phyloP scores from a whole-genome alignment of 2,888 invertebrate genomes.

The Hydraecia micacea region DNA sequence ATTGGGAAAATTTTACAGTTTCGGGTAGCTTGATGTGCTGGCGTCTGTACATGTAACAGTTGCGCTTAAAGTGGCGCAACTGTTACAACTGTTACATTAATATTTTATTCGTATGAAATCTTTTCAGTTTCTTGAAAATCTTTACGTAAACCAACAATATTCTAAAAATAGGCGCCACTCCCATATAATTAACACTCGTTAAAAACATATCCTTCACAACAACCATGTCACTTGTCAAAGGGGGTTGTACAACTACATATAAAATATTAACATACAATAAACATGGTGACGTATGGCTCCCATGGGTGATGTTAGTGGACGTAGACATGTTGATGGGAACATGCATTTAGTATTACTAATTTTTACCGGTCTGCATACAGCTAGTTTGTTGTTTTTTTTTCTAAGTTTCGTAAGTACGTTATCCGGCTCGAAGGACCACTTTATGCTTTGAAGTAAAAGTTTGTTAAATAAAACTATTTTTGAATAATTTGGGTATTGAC shows the following conservation, averaged over 20 bases:
- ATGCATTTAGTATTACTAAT: conserved; percentile 41
- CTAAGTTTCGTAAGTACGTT: neutral
- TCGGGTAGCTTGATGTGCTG: too few species aligned
- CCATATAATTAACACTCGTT: neutral
- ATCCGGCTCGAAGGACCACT: conserved; percentile 31
- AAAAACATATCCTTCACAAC: conserved; percentile 11
- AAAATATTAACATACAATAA: conserved; percentile 59
- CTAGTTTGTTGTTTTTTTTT: neutral
- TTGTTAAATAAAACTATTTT: neutral
- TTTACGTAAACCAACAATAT: neutral
- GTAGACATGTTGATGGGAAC: conserved; percentile 30
- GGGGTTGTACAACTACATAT: conserved; percentile 41
- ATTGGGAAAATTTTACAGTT: too few species aligned
- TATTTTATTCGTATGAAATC: neutral
- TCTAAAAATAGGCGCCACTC: neutral
- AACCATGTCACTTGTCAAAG: conserved; percentile 33
- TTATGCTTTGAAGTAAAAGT: neutral
- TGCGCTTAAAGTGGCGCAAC: too few species aligned
- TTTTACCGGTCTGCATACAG: conserved; percentile 28
- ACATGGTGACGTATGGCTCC: conserved; percentile 64
- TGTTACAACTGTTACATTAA: too few species aligned
- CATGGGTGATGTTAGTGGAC: conserved; percentile 55
- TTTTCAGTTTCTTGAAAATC: neutral
- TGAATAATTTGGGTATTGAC: neutral
- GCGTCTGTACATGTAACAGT: too few species aligned